Evolutionary conservation across 1,140 invertebrate genomes (phyloP).

Genomic region (Aphis craccivora): DNA sequence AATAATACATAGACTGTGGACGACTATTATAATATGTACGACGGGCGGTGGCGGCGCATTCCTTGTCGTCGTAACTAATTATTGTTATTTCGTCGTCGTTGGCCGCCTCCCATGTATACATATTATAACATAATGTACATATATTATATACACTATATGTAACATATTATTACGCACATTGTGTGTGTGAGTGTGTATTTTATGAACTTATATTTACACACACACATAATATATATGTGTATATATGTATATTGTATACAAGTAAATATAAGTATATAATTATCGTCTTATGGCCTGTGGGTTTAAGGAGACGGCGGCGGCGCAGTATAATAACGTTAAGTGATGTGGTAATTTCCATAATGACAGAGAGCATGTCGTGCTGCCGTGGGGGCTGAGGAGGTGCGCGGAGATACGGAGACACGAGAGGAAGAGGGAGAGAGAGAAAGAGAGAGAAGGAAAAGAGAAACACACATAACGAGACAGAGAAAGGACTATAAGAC

Average conservation of each 20-base stretch:
- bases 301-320: not conserved
- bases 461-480: not conserved
- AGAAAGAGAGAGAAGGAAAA: not conserved
- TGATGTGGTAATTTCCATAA: conserved; percentile 51
- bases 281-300: not conserved
- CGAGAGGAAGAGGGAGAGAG: not conserved
- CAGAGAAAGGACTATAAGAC: not conserved
- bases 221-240: not conserved
- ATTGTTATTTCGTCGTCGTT: conserved; percentile 30
- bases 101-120: conserved; percentile 2
- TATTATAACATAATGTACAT: not conserved
- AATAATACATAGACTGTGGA: not conserved
- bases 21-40: not conserved
- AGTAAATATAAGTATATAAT: not conserved
- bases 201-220: not conserved
- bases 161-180: conserved; percentile 1
- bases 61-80: conserved; percentile 29
- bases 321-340: conserved; percentile 15
- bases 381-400: not conserved
- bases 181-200: not conserved
- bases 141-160: not conserved
- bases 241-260: not conserved
- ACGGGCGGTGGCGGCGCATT: not conserved
- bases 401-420: not conserved
- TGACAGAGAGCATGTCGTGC: conserved; percentile 17